Evolutionary conservation across 2,113 vertebrate species (phyloP).

Genomic region (Ochotona princeps): DNA sequence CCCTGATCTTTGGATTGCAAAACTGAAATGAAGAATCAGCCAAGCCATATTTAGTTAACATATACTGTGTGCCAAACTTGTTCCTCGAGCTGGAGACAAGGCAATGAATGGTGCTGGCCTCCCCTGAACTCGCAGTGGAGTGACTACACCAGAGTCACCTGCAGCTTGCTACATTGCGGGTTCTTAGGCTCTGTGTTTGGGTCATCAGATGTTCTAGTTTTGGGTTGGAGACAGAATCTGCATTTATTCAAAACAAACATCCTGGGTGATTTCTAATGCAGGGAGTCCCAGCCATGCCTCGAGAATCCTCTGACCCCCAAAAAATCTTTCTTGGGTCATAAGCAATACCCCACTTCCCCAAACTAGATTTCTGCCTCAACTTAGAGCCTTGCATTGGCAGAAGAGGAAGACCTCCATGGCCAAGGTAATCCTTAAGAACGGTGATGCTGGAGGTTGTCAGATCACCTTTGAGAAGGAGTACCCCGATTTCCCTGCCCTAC

Average conservation of each 20-base stretch:
- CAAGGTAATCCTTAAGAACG: slow-evolving; percentile 16
- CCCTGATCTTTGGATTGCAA: neutral
- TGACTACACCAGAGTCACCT: neutral
- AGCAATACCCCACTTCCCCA: neutral
- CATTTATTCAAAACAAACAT: neutral
- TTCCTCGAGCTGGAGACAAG: neutral
- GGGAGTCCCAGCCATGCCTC: too few species aligned
- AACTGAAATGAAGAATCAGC: neutral
- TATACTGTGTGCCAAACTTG: neutral
- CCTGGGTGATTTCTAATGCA: neutral
- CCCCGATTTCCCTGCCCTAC: neutral
- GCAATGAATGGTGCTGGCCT: neutral
- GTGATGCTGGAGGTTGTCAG: neutral
- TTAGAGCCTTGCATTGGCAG: neutral
- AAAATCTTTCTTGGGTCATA: neutral
- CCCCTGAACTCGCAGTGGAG: neutral
- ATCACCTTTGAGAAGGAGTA: slow-evolving; percentile 17
- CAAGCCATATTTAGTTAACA: neutral
- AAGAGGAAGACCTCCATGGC: neutral
- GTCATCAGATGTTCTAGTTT: neutral
- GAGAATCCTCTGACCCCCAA: neutral
- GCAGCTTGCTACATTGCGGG: neutral
- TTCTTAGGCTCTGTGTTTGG: neutral
- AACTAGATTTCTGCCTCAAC: neutral
- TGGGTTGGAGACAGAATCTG: neutral